These are phyloP conservation scores for Chrysolina haemoptera DNA, from an alignment of 2,888 invertebrate species.

Conservation along the genomic window DNA sequence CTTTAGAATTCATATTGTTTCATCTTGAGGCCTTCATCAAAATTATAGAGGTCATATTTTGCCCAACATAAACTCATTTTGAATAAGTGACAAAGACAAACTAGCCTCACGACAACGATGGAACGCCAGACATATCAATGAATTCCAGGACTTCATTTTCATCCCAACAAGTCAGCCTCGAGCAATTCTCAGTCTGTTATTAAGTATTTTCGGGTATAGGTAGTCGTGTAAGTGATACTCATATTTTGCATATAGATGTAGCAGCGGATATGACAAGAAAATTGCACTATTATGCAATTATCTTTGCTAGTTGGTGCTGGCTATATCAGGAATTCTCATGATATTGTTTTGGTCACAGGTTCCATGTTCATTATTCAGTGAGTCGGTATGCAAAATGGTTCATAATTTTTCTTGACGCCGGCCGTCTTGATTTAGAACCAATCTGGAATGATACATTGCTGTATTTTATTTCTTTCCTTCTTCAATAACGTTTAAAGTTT, in stretches of 20 bases:
- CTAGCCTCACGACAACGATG: too few relatives aligned
- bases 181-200: conserved; percentile 1
- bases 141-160: not conserved
- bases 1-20: too few relatives aligned
- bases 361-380: not conserved
- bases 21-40: too few relatives aligned
- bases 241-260: conserved; percentile 21
- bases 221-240: conserved; percentile 14
- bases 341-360: not conserved
- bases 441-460: too few relatives aligned
- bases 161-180: not conserved
- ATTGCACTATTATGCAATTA: conserved; percentile 19
- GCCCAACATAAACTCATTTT: too few relatives aligned
- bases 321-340: not conserved
- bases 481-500: too few relatives aligned
- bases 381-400: not conserved
- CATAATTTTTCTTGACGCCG: too few relatives aligned
- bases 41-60: too few relatives aligned
- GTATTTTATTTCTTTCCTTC: too few relatives aligned
- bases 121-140: not conserved
- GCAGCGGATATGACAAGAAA: conserved; percentile 7
- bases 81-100: too few relatives aligned
- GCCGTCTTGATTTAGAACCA: too few relatives aligned
- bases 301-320: not conserved
- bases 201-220: conserved; percentile 20